Base-by-base conservation (phyloP, 2,113 vertebrate species). In the Boleophthalmus pectinirostris region DNA sequence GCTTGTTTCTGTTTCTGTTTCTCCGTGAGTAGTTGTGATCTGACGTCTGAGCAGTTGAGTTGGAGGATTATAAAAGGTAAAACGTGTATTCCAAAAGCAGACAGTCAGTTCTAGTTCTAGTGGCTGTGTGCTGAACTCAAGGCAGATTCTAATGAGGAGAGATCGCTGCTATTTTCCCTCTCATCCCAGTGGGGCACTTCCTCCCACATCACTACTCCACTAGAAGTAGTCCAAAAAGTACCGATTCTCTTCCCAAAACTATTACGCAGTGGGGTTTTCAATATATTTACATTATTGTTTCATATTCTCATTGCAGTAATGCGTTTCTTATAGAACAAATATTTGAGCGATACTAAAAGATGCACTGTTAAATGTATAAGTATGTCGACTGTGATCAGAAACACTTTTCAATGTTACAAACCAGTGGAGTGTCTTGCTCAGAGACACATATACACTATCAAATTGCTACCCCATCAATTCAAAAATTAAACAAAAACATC, bases 61-160 rank as follows among this genome's bases (percentile, higher is more conserved):
- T 73, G 54, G 58, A 67, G 18, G 58, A 60, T 57, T 72, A 46
- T 14, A 47, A 76, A 69, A 70, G 63, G 57, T 21, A 60, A 60
- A 78, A 82, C 65, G 77, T 87, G 57, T 75, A 82, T 79, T 84
- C 78, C 83, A 82, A 89, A 81, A 74, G 79, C 71, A 82, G 69
- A 81, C 46, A 68, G 63, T 68, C 76, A 87, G 79, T 79, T 73
- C 79, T 77, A 87, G 79, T 79, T 73, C 79, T 77, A 82, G 72
- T 83, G 57, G 58, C 35, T 72, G 61, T 69, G 76, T 82, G 79
- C 45, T 46, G 33, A 72, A 67, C 82, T 79, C 7, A 58, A 80
- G 77, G 75, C 57, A 78, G 49, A 82, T 79, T 88, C 81, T 85
- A 90, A 85, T 73, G 80, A 82, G 72, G 25, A 65, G 58, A 69